Conservation (phyloP, 1,140 invertebrate species). For the Samia ricini region DNA sequence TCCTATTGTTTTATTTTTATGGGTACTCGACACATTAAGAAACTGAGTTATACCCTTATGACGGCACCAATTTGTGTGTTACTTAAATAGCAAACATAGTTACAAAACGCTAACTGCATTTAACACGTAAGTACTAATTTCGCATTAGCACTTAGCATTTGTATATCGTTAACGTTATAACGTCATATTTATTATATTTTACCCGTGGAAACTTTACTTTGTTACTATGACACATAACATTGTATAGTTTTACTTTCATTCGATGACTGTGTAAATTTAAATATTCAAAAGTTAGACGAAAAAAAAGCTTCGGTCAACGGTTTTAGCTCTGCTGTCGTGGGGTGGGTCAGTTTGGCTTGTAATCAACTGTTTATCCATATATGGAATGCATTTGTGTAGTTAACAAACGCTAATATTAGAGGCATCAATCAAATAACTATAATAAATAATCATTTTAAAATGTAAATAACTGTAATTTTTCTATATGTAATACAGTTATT, state of each 20-base stretch:
- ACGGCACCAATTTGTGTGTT: background rate
- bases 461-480: too few species aligned
- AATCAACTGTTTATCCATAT: background rate
- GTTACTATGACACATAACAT: background rate
- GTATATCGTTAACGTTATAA: conserved; percentile 1
- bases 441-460: too few species aligned
- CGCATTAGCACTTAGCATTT: conserved; percentile 3
- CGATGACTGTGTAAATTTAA: too few species aligned
- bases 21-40: too few species aligned
- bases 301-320: too few species aligned
- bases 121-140: conserved; percentile 7
- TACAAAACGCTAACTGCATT: conserved; percentile 2
- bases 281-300: background rate
- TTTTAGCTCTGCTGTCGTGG: too few species aligned
- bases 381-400: too few species aligned
- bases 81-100: background rate
- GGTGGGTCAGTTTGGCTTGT: background rate
- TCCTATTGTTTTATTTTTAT: too few species aligned
- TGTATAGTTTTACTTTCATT: background rate
- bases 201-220: background rate
- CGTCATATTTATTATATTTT: conserved; percentile 1
- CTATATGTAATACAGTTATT: too few species aligned
- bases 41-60: background rate
- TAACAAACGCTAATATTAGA: too few species aligned
- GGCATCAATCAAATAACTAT: too few species aligned